Evolutionary conservation across 2,888 invertebrate species (phyloP).

Genomic region (Chrysina gloriosa): DNA sequence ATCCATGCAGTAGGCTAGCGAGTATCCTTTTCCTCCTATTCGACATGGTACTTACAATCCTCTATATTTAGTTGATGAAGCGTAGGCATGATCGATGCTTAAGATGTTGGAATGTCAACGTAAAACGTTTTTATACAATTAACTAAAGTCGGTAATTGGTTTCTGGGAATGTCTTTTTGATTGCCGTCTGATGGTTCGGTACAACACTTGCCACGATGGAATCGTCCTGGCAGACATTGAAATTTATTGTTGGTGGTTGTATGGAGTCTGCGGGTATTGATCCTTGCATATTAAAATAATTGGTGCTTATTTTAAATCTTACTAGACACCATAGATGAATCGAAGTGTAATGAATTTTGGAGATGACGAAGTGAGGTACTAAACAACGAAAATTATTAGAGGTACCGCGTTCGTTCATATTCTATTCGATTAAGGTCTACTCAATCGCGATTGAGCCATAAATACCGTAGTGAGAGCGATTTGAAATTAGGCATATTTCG

Average conservation of each 20-base stretch:
- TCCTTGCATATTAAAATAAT: not conserved
- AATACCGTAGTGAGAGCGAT: too few species aligned
- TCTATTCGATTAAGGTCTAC: not conserved
- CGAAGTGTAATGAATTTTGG: not conserved
- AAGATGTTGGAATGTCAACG: constrained; percentile 9
- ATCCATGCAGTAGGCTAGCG: not conserved
- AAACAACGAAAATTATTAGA: too few species aligned
- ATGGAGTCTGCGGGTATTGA: constrained; percentile 13
- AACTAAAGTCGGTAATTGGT: constrained; percentile 29
- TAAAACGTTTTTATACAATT: constrained; percentile 19
- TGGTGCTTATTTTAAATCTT: not conserved
- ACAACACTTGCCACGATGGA: not conserved
- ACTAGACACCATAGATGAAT: not conserved
- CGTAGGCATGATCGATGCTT: constrained; percentile 15
- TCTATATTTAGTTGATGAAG: constrained; percentile 31
- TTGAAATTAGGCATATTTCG: too few species aligned
- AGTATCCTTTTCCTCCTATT: not conserved
- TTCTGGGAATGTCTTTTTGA: constrained; percentile 30
- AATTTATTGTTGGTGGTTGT: constrained; percentile 14
- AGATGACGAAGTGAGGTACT: not conserved
- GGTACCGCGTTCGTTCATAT: not conserved
- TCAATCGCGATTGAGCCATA: too few species aligned
- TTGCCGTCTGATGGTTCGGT: constrained; percentile 18
- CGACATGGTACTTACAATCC: not conserved
- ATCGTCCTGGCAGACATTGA: not conserved